Percentiles rank a stretch among this genome's conserved stretches.
These are phyloP conservation scores for Diplodus sargus DNA, from an alignment of 2,797 vertebrate genomes.

Conservation along the genomic window DNA sequence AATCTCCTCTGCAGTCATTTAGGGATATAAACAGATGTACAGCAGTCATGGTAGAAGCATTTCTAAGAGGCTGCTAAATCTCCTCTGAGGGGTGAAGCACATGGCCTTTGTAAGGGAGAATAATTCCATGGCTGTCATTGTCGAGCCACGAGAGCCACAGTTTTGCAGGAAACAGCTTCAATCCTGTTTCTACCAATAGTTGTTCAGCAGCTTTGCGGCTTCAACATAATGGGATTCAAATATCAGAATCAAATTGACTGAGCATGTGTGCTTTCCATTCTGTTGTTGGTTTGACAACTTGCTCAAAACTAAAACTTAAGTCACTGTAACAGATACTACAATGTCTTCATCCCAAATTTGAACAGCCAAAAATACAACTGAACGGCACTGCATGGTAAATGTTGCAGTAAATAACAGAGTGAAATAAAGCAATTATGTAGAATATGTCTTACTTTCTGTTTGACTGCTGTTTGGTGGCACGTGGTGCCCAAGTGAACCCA, in stretches of 20 bases:
- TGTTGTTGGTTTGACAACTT: background rate
- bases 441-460: too few relatives aligned
- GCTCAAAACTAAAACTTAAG: background rate
- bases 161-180: constrained; percentile 35
- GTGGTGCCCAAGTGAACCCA: too few relatives aligned
- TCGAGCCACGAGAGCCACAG: constrained; percentile 29
- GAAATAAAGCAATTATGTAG: too few relatives aligned
- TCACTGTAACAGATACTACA: background rate
- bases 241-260: constrained; percentile 20
- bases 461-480: too few relatives aligned
- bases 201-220: constrained; percentile 41
- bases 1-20: constrained; percentile 21
- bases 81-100: constrained; percentile 35
- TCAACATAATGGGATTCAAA: constrained; percentile 38
- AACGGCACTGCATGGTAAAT: too few relatives aligned
- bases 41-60: constrained; percentile 30
- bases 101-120: constrained; percentile 39
- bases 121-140: constrained; percentile 36
- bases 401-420: too few relatives aligned
- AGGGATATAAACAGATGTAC: constrained; percentile 44
- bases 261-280: constrained; percentile 4
- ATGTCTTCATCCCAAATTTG: background rate
- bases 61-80: constrained; percentile 49
- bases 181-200: constrained; percentile 46
- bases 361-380: too few relatives aligned